Percentiles rank a stretch among this genome's conserved stretches.
Conservation (phyloP, 1,140 invertebrate species). For the Carcinoscorpius rotundicauda region DNA sequence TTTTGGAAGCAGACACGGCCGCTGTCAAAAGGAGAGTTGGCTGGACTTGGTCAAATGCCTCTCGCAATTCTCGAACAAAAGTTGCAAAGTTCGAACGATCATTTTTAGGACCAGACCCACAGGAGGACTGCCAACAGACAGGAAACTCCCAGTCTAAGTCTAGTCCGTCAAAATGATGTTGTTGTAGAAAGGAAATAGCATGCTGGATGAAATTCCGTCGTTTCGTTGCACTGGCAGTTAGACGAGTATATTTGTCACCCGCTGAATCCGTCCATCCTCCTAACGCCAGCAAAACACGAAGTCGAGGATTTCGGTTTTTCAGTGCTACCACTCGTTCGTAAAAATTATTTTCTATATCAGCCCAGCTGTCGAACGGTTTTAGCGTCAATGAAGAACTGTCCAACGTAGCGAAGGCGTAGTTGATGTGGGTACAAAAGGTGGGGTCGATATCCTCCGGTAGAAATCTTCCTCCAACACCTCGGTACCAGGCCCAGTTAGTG, state of each 20-base stretch:
- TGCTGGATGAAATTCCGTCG: conserved; percentile 52
- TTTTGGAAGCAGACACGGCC: conserved; percentile 78
- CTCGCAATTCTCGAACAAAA: conserved; percentile 52
- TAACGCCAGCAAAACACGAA: conserved; percentile 46
- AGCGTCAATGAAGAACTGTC: conserved; percentile 59
- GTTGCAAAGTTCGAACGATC: conserved; percentile 28
- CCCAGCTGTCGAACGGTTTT: conserved; percentile 67
- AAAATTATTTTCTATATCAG: conserved; percentile 44
- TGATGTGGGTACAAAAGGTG: conserved; percentile 86
- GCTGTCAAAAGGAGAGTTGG: conserved; percentile 71
- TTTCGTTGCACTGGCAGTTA: conserved; percentile 46
- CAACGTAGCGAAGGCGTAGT: conserved; percentile 80
- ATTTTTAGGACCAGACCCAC: conserved; percentile 56
- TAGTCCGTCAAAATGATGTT: conserved; percentile 63
- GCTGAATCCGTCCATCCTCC: conserved; percentile 69
- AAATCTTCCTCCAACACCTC: conserved; percentile 71
- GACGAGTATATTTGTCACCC: conserved; percentile 49
- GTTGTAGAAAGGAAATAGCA: conserved; percentile 51
- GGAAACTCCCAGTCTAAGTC: conserved; percentile 87
- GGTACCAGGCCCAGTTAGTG: conserved; percentile 75
- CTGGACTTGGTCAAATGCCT: conserved; percentile 79
- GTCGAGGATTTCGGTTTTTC: neutral
- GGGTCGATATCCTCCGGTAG: conserved; percentile 85
- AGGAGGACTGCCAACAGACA: conserved; percentile 80
- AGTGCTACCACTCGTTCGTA: neutral